Evolutionary conservation across 1,140 invertebrate species (phyloP), one percentile per base, ranked within the genome.

Genomic region (Trigoniulus corallinus): DNA sequence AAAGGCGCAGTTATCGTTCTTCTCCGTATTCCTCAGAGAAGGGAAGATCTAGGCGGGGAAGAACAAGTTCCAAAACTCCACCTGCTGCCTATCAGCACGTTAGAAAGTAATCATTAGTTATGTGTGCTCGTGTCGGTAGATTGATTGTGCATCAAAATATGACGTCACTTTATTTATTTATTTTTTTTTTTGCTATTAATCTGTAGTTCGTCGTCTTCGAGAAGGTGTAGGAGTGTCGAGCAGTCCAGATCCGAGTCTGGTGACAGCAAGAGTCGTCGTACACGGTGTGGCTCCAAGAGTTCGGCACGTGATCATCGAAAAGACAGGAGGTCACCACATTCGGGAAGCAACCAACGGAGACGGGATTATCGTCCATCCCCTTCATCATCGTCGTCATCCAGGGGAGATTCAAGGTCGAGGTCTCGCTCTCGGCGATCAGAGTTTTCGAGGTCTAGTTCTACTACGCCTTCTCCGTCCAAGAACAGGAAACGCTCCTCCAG

Each of bases 71-170:
- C 15, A 56, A 55, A 24, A 58, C 62, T 13, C 61, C 61, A 50
- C 61, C 61, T 26, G 60, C 56, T 57, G 56, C 61, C 46, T 63
- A 60, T 50, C 47, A 45, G 50, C 47, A 55, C 22, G 47, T 55
- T 26, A 51, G 56, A 57, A 61, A 61, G 62, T 61, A 57, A 51
- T 25, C 50, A 25, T 3, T 46, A 34, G 7, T 34, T 7, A 7
- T 34, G 15, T 15, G 7, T 7, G 15, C 29, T 34, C 15, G 15
- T 34, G 7, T 34, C 15, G 7, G 29, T 15, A 34, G 29, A 34
- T 7, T 7, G 7, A 7, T 34, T 34, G 15, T n/a, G n/a, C n/a
- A n/a, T n/a, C n/a, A 34, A 7, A 34, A 34, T 34, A 15, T 7
- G 29, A 34, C 15, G 15, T 34, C 15, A 34, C 15, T 34, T 34